Base-by-base conservation (phyloP, 2,113 vertebrate genomes). In the Uria lomvia region DNA sequence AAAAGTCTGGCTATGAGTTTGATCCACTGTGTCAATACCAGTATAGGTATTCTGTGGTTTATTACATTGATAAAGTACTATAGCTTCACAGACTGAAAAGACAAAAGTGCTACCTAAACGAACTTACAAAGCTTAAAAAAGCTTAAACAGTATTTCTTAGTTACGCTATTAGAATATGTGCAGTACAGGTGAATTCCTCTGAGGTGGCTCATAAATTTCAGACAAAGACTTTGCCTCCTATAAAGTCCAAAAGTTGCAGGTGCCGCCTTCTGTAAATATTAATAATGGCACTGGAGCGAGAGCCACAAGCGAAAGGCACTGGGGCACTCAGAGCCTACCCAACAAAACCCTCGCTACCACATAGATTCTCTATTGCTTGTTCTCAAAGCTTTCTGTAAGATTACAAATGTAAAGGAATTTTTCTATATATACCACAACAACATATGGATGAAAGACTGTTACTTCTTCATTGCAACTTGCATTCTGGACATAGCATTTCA, bases 181-280 rank as follows among this genome's bases (percentile, higher is more conserved):
- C 34, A 32, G 62, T 45, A 53, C n/a, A 30, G 30, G 40, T 67
- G 68, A 94, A 95, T 95, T 97, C 86, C 73, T 89, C 73, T 71
- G 68, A 88, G 43, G 49, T 65, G 56, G 76, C 75, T 96, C 88
- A 84, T 80, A 87, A 92, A 86, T 93, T 88, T 83, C 32, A 95
- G 62, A 75, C 82, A 93, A 94, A 96, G 95, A 96, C 96, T 96
- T 94, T 96, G 94, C 42, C 92, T 95, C 94, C 96, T 72, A 75
- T 94, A 96, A 95, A 93, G 34, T 53, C 62, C 73, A 81, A 82
- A 86, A 94, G 34, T 22, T 72, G 49, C n/a, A 92, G 91, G 88
- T 94, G 52, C 75, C 80, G 40, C 95, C 96, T 88, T 97, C 70
- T 89, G 95, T 87, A 97, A 97, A 97, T 96, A 94, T 95, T 94